Evolutionary conservation across 2,113 vertebrate genomes (phyloP), one percentile per base, ranked within the genome.

Genomic region (Cochlearius cochlearius): DNA sequence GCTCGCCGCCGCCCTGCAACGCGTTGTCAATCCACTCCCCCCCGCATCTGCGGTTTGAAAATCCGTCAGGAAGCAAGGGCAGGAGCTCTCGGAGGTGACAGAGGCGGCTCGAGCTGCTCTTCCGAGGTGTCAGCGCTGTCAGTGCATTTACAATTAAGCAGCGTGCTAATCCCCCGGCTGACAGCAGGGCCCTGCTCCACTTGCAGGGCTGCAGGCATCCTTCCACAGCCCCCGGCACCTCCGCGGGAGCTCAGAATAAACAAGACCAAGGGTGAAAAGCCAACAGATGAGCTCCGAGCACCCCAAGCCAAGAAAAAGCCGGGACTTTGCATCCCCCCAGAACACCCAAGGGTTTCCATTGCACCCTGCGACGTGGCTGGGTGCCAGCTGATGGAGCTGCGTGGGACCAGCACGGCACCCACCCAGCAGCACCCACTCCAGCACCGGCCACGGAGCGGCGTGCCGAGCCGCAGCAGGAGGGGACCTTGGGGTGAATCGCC

Each of bases 181-280:
- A 26, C 47, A 56, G 75, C 64, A 32, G 15, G 17, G 26, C 52
- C 43, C 50, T 9, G 50, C 50, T 80, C 62, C 62, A 34, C 45
- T 23, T 2, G 45, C 16, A 21, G 2, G 7, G n/a, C 23, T 12
- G 17, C 1, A 8, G 17, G 34, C 6, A 1, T 27, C 47, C 39
- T 38, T 2, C 38, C 9, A 3, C 21, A 45, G 63, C 27, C 39
- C 53, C 36, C 6, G 5, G 23, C 30, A 10, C 50, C 52, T 12
- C 58, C 14, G 11, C 55, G 18, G 26, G 34, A 39, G 47, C 32
- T 39, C 14, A 11, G 5, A 6, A 23, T 4, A 38, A 32, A 45
- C 16, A 27, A 60, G 47, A 36, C 12, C 71, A 10, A 67, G 41
- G 41, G 27, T 7, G 39, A 55, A 38, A 78, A 58, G 32, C 36